Evolutionary conservation across 2,113 vertebrate species (phyloP), one percentile per base, ranked within the genome.

Genomic region (Cepphus grylle): DNA sequence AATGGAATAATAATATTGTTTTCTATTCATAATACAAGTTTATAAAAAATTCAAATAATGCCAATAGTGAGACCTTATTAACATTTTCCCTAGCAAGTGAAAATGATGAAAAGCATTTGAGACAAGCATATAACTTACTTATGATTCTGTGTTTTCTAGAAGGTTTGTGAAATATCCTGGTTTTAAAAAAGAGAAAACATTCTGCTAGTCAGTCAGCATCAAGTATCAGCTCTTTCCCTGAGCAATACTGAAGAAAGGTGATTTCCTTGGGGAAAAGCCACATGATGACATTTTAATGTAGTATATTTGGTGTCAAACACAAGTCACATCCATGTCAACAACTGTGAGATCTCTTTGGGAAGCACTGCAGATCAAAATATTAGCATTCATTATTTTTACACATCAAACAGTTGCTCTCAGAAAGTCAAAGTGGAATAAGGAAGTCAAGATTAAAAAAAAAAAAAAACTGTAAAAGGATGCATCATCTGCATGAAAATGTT

Each of bases 341-440:
- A 42, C 56, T 63, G 23, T 36, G 40, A 81, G 19, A 70, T 93
- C 67, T 95, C 55, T 59, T 95, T 63, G 59, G 50, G 62, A 96
- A 94, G 67, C 19, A 58, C 5, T 79, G 43, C 25, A 49, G 67
- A 88, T 91, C 47, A 96, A 94, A 97, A 93, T 93, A 94, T 78
- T 91, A 88, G 9, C 62, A 81, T 94, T 90, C 32, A 36, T 89
- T 88, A 47, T 21, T 81, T 94, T 94, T 94, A 69, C 17, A 78
- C 56, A 63, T 77, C 22, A 78, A 85, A 76, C 29, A 72, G 67
- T 65, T 86, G 23, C 34, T 87, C 70, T 76, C 27, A 73, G 62
- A 83, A 77, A 81, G 83, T 84, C 69, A 56, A 92, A 94, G n/a
- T 9, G 8, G 82, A 61, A 88, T 76, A 87, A 62, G 15, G 61